Evolutionary conservation across 1,140 invertebrate genomes (phyloP).

Genomic region (Megalopta genalis): DNA sequence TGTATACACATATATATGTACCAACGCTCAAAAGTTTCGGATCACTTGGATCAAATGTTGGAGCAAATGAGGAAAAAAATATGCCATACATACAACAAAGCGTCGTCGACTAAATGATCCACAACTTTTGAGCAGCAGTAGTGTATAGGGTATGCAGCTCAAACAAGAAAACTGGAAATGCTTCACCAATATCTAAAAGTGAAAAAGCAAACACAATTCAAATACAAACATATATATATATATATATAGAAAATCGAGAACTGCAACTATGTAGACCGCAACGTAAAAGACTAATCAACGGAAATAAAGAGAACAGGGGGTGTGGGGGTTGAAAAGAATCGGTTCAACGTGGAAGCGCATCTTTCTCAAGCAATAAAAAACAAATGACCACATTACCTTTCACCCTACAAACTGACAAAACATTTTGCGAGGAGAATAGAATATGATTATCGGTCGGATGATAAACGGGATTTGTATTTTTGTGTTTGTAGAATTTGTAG

Average conservation of each 20-base stretch:
- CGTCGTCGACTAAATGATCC: neutral
- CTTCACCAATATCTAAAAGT: slow-evolving; percentile 13
- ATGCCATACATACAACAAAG: neutral
- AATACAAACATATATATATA: neutral
- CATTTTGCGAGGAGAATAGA: slow-evolving; percentile 42
- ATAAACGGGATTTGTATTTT: slow-evolving; percentile 33
- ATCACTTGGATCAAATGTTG: neutral
- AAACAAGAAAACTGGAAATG: neutral
- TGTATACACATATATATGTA: neutral
- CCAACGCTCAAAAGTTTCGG: neutral
- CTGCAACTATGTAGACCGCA: slow-evolving; percentile 3
- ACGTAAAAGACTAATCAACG: neutral
- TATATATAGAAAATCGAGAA: neutral
- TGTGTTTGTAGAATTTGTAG: slow-evolving; percentile 29
- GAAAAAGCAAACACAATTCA: slow-evolving; percentile 4
- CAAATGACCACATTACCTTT: slow-evolving; percentile 37
- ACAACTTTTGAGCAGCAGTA: slow-evolving; percentile 1
- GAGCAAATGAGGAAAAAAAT: neutral
- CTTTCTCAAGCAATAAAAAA: slow-evolving; percentile 37
- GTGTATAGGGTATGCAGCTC: neutral
- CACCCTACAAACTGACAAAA: slow-evolving; percentile 35
- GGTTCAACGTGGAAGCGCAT: slow-evolving; percentile 2
- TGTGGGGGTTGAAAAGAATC: neutral
- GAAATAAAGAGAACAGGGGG: neutral
- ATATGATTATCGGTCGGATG: slow-evolving; percentile 39